These are phyloP conservation scores for Podarcis lilfordi DNA, from an alignment of 2,797 vertebrate species.

Conservation along the genomic window DNA sequence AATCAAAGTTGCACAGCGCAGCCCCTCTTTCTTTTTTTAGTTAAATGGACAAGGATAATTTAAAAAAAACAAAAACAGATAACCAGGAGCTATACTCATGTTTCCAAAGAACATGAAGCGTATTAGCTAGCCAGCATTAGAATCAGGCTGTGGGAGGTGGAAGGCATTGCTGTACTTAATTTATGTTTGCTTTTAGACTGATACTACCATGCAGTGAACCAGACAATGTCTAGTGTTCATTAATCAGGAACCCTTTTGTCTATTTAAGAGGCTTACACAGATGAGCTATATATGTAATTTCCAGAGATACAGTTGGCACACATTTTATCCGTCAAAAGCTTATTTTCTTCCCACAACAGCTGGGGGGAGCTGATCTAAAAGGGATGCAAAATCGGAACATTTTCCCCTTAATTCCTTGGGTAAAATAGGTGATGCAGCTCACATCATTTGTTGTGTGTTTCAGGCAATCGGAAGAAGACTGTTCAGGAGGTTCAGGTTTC, in stretches of 20 bases:
- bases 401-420: constrained; percentile 5
- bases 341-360: constrained; percentile 12
- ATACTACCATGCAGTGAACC: constrained; percentile 27
- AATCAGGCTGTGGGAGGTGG: background rate
- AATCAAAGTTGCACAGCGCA: background rate
- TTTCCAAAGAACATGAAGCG: constrained; percentile 2
- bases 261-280: constrained; percentile 45
- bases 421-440: background rate
- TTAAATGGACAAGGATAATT: background rate
- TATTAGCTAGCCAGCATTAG: background rate
- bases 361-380: background rate
- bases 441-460: background rate
- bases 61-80: background rate
- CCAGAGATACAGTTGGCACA: constrained; percentile 21
- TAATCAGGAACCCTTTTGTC: constrained; percentile 39
- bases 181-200: constrained; percentile 32
- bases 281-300: constrained; percentile 38
- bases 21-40: background rate
- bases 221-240: constrained; percentile 42
- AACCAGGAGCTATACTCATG: background rate
- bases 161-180: background rate
- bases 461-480: background rate
- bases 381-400: background rate
- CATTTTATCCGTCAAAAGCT: constrained; percentile 10
- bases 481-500: background rate